Base-by-base conservation (phyloP, 2,888 invertebrate species). In the Philaethria dido region DNA sequence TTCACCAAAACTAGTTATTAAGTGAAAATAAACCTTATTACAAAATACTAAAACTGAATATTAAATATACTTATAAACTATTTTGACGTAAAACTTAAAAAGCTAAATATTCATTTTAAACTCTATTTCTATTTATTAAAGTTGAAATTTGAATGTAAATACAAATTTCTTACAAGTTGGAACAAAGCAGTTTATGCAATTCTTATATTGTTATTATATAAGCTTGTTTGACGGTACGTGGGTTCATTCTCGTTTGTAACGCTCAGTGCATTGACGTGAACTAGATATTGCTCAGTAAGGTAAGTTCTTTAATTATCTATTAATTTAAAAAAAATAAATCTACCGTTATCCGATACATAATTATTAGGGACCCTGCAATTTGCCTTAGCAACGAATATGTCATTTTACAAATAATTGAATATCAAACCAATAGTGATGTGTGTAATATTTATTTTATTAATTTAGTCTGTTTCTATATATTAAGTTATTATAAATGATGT, bases 201-300 rank as follows among this genome's bases (percentile, higher is more conserved):
- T 91, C 85, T 89, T 89, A 88, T 86, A 83, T 90, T 88, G 84
- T 84, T 91, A 92, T 92, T 92, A 92, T 92, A 92, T 92, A 92
- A 92, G 89, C 77, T 87, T 85, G 80, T 78, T 73, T 69, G 78
- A 75, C 75, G 74, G 76, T 74, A 70, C 60, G 60, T 65, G 50
- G 68, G 80, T 78, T 60, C 90, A 92, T 83, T 91, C 84, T 82
- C 70, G 80, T 78, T 82, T 83, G 83, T 80, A 85, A 71, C 82
- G 80, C 75, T 74, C 80, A 82, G 87, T 89, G 90, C 86, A 89
- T 80, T 84, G 78, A 87, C 87, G 91, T 69, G 70, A 67, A 65
- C 66, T 69, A 71, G 67, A 64, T 70, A 64, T 64, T 52, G 39
- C 60, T 48, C 61, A 48, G 36, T 60, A 45, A 69, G 71, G 73